Evolutionary conservation across 2,113 vertebrate genomes (phyloP).

Genomic region (Zootoca vivipara): DNA sequence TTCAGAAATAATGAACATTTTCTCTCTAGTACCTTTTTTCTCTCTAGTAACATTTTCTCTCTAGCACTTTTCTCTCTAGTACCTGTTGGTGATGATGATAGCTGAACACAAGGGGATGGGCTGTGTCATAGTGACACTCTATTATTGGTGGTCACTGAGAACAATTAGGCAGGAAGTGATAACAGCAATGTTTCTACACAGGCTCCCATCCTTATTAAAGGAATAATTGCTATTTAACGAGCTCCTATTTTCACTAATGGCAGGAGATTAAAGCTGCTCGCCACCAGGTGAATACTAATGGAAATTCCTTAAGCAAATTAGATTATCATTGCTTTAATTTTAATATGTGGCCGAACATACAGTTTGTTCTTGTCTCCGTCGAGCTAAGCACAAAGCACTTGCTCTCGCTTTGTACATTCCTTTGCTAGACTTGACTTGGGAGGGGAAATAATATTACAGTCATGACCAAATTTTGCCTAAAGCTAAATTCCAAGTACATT

Average conservation of each 20-base stretch:
- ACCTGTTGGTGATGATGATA: background rate
- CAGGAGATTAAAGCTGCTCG: constrained; percentile 61
- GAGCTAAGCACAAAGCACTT: constrained; percentile 28
- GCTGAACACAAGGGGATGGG: background rate
- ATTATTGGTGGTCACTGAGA: constrained; percentile 36
- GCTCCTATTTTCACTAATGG: constrained; percentile 65
- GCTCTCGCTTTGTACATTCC: background rate
- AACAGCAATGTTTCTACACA: constrained; percentile 35
- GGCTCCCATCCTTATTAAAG: constrained; percentile 49
- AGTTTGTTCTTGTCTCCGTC: constrained; percentile 48
- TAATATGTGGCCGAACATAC: constrained; percentile 57
- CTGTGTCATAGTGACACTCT: constrained; percentile 21
- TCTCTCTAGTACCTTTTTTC: background rate
- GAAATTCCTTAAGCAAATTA: constrained; percentile 63
- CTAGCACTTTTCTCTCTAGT: background rate
- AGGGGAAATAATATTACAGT: background rate
- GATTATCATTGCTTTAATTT: constrained; percentile 56
- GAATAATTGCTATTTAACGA: constrained; percentile 65
- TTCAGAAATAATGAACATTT: background rate
- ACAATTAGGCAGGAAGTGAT: constrained; percentile 37
- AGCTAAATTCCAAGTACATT: background rate
- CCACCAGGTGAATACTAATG: constrained; percentile 67
- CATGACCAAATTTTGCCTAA: background rate
- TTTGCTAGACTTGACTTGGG: background rate
- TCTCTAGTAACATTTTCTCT: background rate